These are phyloP conservation scores for Edolisoma coerulescens DNA, from an alignment of 2,113 vertebrate genomes.

Conservation along the genomic window DNA sequence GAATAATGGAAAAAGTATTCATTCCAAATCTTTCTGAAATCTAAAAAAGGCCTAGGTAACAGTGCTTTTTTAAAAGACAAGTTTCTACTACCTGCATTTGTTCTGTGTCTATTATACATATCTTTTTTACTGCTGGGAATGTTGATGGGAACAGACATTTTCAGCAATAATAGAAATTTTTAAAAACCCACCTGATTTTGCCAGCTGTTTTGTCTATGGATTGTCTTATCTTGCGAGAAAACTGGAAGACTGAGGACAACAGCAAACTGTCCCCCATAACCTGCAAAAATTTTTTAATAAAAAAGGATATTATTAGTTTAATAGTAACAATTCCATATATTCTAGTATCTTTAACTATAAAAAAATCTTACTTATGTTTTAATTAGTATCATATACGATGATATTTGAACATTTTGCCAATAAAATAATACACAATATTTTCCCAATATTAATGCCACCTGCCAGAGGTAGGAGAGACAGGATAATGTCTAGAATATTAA, in stretches of 20 bases:
- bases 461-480: not conserved
- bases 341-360: not conserved
- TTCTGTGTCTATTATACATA: not conserved
- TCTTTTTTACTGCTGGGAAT: not conserved
- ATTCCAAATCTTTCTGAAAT: not conserved
- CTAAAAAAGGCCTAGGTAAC: not conserved
- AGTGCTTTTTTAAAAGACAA: not conserved
- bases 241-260: constrained; percentile 91
- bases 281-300: constrained; percentile 63
- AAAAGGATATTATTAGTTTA: not conserved
- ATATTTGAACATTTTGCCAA: not conserved
- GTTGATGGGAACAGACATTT: not conserved
- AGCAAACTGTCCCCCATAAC: constrained; percentile 94
- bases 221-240: constrained; percentile 93
- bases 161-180: not conserved
- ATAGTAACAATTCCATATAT: not conserved
- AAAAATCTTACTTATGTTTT: not conserved
- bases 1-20: not conserved
- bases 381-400: not conserved
- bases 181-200: constrained; percentile 87
- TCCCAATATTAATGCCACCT: not conserved
- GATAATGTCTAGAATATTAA: not conserved
- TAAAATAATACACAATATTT: not conserved
- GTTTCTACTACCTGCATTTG: not conserved
- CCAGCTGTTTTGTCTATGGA: constrained; percentile 94